Base-by-base conservation (phyloP, 2,113 vertebrate genomes). In the Tinamus guttatus region DNA sequence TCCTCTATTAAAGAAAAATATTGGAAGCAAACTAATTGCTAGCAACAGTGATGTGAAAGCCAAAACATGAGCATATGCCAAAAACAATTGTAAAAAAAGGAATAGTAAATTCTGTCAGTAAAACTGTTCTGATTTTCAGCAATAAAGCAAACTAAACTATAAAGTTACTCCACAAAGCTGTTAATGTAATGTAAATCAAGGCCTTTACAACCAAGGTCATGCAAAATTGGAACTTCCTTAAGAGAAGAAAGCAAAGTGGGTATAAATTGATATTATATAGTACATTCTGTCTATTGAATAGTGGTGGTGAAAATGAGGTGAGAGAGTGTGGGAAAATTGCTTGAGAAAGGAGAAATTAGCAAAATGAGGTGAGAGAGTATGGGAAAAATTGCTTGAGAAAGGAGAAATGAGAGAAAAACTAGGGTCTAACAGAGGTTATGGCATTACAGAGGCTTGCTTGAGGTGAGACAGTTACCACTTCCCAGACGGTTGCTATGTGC, bases 61-160 rank as follows among this genome's bases (percentile, higher is more conserved):
- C 85, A 96, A 96, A 97, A 96, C 70, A 89, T 45, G 90, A 97
- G 87, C 93, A 94, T 93, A 95, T 96, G 79, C 90, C 92, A 97
- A 89, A 94, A 97, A 93, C 84, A 97, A 93, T 82, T 73, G 60
- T 49, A 67, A 58, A 95, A 95, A 88, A 96, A 70, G 38, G 69
- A 94, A 87, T 40, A 68, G 56, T 95, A 97, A 96, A 93, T 96
- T 97, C 76, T 60, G 69, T 65, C 94, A 88, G 86, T 95, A 97
- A 97, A 95, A 76, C 20, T 36, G 92, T 77, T 97, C 27, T 24
- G 32, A 20, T 96, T 95, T 96, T 86, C 81, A 64, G 49, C 75
- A 91, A 90, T 85, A 93, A 89, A 94, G 80, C 12, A 92, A 97
- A 95, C 27, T 75, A 94, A 89, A 15, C 58, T 59, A 85, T 77